Conservation (phyloP, 2,113 vertebrate species). For the Vombatus ursinus region DNA sequence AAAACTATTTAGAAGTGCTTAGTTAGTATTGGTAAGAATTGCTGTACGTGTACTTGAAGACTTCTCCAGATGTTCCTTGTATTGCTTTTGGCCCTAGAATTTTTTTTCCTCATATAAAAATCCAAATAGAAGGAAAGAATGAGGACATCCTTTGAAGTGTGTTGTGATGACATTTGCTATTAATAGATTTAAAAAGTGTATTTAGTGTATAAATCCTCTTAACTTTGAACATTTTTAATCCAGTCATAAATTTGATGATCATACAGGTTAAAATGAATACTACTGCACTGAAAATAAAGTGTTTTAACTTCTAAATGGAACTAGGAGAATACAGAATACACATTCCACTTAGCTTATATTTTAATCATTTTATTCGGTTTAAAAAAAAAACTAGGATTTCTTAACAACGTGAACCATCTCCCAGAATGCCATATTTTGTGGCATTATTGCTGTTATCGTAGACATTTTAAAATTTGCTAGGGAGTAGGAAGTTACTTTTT, state of each 20-base stretch:
- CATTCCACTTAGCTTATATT: neutral
- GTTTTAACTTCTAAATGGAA: neutral
- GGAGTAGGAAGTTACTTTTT: slow-evolving; percentile 23
- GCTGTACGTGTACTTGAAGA: neutral
- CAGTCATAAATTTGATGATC: neutral
- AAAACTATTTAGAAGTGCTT: neutral
- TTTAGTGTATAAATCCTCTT: neutral
- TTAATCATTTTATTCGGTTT: slow-evolving; percentile 21
- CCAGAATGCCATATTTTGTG: slow-evolving; percentile 18
- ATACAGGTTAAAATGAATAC: neutral
- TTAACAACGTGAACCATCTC: slow-evolving; percentile 52
- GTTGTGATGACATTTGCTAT: neutral
- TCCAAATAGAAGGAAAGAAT: neutral
- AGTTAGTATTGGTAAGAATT: neutral
- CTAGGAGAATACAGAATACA: neutral
- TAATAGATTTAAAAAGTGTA: neutral
- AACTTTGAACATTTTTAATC: neutral
- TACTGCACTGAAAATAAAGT: neutral
- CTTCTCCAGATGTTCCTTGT: neutral
- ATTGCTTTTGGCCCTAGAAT: neutral
- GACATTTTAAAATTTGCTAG: slow-evolving; percentile 67
- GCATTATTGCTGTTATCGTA: slow-evolving; percentile 45
- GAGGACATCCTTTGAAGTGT: neutral
- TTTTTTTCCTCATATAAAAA: neutral
- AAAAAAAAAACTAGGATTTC: slow-evolving; percentile 44